A percentile compares a stretch with the other conserved stretches of the same genome.
Evolutionary conservation across 2,113 vertebrate genomes (phyloP).

Genomic region (Thamnophis sirtalis): DNA sequence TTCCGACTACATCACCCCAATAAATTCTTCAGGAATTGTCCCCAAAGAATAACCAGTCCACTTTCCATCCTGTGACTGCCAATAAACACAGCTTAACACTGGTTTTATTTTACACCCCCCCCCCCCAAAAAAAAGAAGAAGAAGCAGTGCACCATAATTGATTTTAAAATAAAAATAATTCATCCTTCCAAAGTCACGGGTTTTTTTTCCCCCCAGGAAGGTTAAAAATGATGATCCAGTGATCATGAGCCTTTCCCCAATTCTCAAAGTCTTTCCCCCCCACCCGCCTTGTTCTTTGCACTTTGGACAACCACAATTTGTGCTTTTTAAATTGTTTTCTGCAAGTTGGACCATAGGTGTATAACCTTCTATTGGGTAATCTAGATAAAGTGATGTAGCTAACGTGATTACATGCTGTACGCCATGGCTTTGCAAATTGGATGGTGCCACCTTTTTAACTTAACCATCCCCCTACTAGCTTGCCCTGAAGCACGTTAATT

Average conservation of each 20-base stretch:
- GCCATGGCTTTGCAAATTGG: not conserved
- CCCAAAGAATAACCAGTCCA: not conserved
- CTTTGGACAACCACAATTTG: not conserved
- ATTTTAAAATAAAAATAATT: constrained; percentile 58
- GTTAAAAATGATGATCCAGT: constrained; percentile 37
- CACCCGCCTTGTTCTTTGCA: not conserved
- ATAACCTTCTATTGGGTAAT: not conserved
- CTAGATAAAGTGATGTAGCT: not conserved
- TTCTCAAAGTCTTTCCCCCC: too few species aligned
- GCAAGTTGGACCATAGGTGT: not conserved
- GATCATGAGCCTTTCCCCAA: not conserved
- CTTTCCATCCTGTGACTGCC: constrained; percentile 13
- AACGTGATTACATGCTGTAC: not conserved
- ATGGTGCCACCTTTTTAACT: constrained; percentile 53
- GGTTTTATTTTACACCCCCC: not conserved
- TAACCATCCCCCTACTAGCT: constrained; percentile 48
- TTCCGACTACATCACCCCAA: not conserved
- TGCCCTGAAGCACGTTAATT: constrained; percentile 68
- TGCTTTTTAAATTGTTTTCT: not conserved
- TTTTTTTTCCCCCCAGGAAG: constrained; percentile 39
- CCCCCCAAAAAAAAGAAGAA: not conserved
- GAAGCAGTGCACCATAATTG: constrained; percentile 51
- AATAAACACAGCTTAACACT: constrained; percentile 5
- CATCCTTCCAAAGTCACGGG: constrained; percentile 31
- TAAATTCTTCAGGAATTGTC: not conserved